phyloP scores from a whole-genome alignment of 2,797 vertebrate genomes.

The Falco rusticolus region DNA sequence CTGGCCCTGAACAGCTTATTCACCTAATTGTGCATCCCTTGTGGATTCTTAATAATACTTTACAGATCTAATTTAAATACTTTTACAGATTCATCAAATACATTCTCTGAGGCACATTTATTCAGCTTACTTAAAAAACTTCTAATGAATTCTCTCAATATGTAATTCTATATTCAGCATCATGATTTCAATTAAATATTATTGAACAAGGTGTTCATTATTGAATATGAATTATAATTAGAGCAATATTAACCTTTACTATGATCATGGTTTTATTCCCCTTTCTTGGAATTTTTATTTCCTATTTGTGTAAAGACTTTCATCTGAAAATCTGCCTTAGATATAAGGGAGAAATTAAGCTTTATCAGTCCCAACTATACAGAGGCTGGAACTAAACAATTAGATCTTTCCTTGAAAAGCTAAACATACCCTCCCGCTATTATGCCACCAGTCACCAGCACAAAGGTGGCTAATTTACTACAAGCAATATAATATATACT shows the following conservation, averaged over 20 bases:
- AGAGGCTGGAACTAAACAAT: slow-evolving; percentile 24
- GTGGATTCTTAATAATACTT: slow-evolving; percentile 74
- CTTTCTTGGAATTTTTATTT: slow-evolving; percentile 63
- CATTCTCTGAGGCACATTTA: slow-evolving; percentile 77
- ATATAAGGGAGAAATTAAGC: slow-evolving; percentile 59
- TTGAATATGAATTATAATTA: slow-evolving; percentile 75
- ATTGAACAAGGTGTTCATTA: slow-evolving; percentile 77
- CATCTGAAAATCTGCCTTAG: slow-evolving; percentile 35
- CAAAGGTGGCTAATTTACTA: not conserved
- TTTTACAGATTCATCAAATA: slow-evolving; percentile 75
- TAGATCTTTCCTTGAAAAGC: slow-evolving; percentile 40
- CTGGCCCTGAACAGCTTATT: slow-evolving; percentile 71
- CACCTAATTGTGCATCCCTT: slow-evolving; percentile 72
- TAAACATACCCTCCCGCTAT: not conserved
- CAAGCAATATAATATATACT: not conserved
- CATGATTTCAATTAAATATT: slow-evolving; percentile 78
- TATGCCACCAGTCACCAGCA: not conserved
- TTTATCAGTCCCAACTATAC: not conserved
- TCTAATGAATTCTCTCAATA: slow-evolving; percentile 78
- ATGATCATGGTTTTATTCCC: slow-evolving; percentile 18
- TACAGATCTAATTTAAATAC: slow-evolving; percentile 81
- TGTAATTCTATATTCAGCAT: slow-evolving; percentile 72
- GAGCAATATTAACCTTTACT: slow-evolving; percentile 67
- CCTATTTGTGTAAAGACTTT: slow-evolving; percentile 47
- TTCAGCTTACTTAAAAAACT: slow-evolving; percentile 77